Conservation (phyloP, 1,140 invertebrate genomes). For the Popillia japonica region DNA sequence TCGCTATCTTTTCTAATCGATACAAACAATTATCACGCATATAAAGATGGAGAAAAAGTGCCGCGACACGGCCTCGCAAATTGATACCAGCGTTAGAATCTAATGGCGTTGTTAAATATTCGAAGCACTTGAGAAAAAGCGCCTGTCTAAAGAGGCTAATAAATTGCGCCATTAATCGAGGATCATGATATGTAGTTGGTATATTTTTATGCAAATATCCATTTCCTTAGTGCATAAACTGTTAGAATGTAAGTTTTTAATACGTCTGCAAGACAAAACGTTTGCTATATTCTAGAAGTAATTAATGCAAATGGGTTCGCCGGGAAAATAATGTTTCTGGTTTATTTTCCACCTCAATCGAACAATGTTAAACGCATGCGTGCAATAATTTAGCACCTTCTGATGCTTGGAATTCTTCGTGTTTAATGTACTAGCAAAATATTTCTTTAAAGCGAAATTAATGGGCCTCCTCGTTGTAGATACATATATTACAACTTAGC, state of each 20-base stretch:
- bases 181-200: slow-evolving; percentile 1
- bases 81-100: slow-evolving; percentile 24
- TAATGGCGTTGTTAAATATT: slow-evolving; percentile 26
- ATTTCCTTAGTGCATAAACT: slow-evolving; percentile 27
- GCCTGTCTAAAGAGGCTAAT: not conserved
- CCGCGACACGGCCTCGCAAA: slow-evolving; percentile 4
- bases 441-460: too few species aligned
- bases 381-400: slow-evolving; percentile 1
- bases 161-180: slow-evolving; percentile 8
- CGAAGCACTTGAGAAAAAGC: slow-evolving; percentile 5
- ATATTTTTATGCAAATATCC: slow-evolving; percentile 19
- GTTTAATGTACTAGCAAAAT: too few species aligned
- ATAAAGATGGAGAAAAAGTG: not conserved
- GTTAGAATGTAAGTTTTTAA: slow-evolving; percentile 13
- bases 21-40: not conserved
- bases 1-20: slow-evolving; percentile 1
- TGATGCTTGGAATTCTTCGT: not conserved
- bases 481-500: too few species aligned
- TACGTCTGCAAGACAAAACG: not conserved
- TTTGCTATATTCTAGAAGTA: not conserved
- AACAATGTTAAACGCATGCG: not conserved
- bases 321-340: not conserved
- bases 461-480: too few species aligned
- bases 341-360: not conserved
- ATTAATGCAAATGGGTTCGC: not conserved